A percentile compares a stretch with the other conserved stretches of the same genome.
Evolutionary conservation across 2,888 invertebrate species (phyloP).

Genomic region (Oscheius myriophilus): DNA sequence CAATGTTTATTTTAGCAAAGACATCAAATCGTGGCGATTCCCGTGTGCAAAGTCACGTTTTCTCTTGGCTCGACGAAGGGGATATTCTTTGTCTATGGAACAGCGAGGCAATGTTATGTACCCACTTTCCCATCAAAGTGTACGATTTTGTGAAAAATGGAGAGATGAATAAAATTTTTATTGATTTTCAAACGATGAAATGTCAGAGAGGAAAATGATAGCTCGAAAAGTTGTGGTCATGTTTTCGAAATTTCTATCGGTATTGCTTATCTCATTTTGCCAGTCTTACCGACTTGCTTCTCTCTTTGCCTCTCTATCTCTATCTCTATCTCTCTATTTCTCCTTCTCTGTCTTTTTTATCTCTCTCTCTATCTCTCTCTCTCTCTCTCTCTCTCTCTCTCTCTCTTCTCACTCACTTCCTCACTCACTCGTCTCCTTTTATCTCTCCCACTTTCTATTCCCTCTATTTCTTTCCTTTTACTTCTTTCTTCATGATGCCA

Average conservation of each 20-base stretch:
- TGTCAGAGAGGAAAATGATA: background rate
- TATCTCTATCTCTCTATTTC: too few relatives aligned
- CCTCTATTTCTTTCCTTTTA: constrained; percentile 14
- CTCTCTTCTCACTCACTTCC: too few relatives aligned
- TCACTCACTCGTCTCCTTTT: constrained; percentile 12
- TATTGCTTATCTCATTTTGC: too few relatives aligned
- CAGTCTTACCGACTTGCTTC: too few relatives aligned
- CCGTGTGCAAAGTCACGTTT: constrained; percentile 66
- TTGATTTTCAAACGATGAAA: background rate
- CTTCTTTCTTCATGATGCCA: background rate
- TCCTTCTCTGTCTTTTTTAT: too few relatives aligned
- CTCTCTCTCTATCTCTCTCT: too few relatives aligned
- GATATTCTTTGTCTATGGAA: constrained; percentile 69
- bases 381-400: constrained; percentile 6
- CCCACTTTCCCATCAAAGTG: constrained; percentile 70
- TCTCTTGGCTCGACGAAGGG: constrained; percentile 60
- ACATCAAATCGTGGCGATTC: constrained; percentile 64
- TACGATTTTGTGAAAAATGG: constrained; percentile 42
- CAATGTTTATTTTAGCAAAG: constrained; percentile 62
- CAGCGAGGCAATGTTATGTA: constrained; percentile 65
- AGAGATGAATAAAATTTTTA: background rate
- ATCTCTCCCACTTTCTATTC: constrained; percentile 4
- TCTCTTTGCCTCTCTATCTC: too few relatives aligned
- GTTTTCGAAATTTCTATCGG: too few relatives aligned
- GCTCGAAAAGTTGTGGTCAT: background rate